These are phyloP conservation scores for Drosophila dives DNA, from an alignment of 2,888 invertebrate genomes.

Conservation along the genomic window DNA sequence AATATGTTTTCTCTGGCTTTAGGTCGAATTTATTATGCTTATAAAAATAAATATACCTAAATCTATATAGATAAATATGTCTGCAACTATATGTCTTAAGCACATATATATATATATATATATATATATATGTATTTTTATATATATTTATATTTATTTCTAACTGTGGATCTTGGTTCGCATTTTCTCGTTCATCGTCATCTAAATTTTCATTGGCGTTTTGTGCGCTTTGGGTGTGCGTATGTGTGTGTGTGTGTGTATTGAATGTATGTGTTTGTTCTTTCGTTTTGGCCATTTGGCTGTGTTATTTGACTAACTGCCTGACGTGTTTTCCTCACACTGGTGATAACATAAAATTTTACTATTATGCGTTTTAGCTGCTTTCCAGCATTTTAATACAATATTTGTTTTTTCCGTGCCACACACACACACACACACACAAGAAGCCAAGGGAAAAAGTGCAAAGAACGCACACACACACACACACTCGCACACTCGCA, in stretches of 20 bases:
- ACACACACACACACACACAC: constrained; percentile 25
- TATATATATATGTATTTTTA: neutral
- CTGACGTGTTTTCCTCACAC: constrained; percentile 81
- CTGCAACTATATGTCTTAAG: constrained; percentile 10
- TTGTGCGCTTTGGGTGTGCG: constrained; percentile 33
- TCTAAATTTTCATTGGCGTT: constrained; percentile 67
- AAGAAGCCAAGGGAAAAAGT: constrained; percentile 52
- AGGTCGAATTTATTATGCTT: neutral
- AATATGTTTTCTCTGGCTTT: neutral
- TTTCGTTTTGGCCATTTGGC: constrained; percentile 57
- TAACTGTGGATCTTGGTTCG: constrained; percentile 22
- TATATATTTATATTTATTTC: constrained; percentile 8
- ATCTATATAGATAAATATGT: neutral
- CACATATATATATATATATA: constrained; percentile 4
- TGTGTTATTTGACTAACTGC: constrained; percentile 79
- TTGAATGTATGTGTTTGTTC: constrained; percentile 20
- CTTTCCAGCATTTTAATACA: constrained; percentile 83
- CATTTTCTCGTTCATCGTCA: constrained; percentile 49
- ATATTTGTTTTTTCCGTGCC: constrained; percentile 72
- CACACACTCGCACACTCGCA: neutral
- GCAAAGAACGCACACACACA: constrained; percentile 40
- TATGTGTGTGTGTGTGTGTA: constrained; percentile 29
- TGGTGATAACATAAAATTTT: constrained; percentile 83
- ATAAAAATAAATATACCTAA: neutral
- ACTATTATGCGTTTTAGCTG: constrained; percentile 83